Conservation (phyloP, 2,888 invertebrate genomes). For the Dioctria rufipes region DNA sequence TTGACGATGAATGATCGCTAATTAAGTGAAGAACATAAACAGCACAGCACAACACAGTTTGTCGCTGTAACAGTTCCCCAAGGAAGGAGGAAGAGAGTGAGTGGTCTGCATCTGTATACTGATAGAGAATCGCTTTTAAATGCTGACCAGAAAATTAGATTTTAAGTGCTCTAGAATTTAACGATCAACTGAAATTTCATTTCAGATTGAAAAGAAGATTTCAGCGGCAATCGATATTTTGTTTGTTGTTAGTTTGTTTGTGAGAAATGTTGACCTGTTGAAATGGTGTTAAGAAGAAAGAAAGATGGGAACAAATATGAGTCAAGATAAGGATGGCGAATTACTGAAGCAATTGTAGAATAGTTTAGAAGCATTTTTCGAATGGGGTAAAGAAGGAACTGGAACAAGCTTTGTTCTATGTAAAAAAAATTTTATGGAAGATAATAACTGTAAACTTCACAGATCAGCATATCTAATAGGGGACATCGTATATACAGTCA, state of each 20-base stretch:
- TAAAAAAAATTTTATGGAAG: too few species aligned
- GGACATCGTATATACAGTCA: too few species aligned
- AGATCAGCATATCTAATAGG: too few species aligned
- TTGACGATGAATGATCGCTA: slow-evolving; percentile 51
- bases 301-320: too few species aligned
- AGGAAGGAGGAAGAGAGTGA: too few species aligned
- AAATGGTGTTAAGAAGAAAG: too few species aligned
- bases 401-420: too few species aligned
- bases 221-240: slow-evolving; percentile 45
- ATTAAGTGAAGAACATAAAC: slow-evolving; percentile 53
- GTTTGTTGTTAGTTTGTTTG: slow-evolving; percentile 20
- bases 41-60: slow-evolving; percentile 8
- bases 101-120: background rate
- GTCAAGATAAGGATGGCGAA: too few species aligned
- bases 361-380: too few species aligned
- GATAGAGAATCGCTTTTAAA: background rate
- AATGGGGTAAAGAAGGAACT: too few species aligned
- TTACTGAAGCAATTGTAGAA: too few species aligned
- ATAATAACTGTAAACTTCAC: too few species aligned
- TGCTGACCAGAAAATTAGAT: slow-evolving; percentile 26
- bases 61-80: background rate
- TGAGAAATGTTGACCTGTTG: background rate
- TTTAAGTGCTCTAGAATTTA: slow-evolving; percentile 47
- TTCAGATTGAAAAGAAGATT: slow-evolving; percentile 36
- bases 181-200: slow-evolving; percentile 40